Evolutionary conservation across 1,140 invertebrate species (phyloP).

Genomic region (Pachypsylla venusta): DNA sequence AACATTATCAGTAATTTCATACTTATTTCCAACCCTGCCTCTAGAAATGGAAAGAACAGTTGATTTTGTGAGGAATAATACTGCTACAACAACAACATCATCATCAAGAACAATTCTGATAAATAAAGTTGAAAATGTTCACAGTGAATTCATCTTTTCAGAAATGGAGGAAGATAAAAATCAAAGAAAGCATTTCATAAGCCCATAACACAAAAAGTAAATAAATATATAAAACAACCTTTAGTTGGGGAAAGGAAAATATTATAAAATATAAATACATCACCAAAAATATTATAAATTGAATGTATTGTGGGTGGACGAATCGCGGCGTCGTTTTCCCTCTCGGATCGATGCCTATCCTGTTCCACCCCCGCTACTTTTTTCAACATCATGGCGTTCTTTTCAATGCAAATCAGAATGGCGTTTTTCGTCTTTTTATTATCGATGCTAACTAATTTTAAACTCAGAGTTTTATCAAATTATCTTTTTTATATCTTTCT

Average conservation of each 20-base stretch:
- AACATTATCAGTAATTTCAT: no score
- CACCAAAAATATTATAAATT: slow-evolving; percentile 3
- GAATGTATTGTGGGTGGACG: neutral
- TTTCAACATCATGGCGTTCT: neutral
- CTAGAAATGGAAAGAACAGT: no score
- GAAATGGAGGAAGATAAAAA: no score
- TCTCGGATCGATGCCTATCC: neutral
- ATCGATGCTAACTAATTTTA: slow-evolving; percentile 6
- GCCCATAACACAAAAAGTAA: no score
- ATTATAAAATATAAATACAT: slow-evolving; percentile 4
- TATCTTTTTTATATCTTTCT: neutral
- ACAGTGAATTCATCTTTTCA: no score
- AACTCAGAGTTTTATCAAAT: neutral
- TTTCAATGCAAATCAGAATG: slow-evolving; percentile 2
- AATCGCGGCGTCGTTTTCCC: neutral
- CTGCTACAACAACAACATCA: no score
- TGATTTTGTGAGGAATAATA: no score
- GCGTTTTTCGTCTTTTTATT: neutral
- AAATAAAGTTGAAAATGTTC: no score
- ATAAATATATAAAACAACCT: no score
- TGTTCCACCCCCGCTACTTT: neutral
- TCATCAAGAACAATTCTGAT: no score
- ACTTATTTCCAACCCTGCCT: no score
- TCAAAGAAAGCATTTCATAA: no score
- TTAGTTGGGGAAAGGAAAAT: neutral